Conservation (phyloP, 2,888 invertebrate species). For the Venusia cambrica region DNA sequence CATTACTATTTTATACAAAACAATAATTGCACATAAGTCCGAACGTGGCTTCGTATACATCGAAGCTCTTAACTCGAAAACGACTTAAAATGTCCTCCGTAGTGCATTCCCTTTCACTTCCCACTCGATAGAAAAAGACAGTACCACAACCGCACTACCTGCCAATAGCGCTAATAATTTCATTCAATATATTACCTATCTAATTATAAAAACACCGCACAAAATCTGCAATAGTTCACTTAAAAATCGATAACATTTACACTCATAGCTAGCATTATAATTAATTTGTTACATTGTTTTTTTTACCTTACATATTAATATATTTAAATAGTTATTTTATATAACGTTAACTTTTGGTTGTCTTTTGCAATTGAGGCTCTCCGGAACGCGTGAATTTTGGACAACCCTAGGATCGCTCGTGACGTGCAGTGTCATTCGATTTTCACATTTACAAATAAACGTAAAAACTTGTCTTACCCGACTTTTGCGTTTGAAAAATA, state of each 20-base stretch:
- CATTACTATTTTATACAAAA: conserved; percentile 79
- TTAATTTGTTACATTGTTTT: conserved; percentile 80
- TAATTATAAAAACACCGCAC: conserved; percentile 81
- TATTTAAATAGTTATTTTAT: conserved; percentile 78
- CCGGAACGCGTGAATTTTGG: conserved; percentile 63
- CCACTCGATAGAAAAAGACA: conserved; percentile 47
- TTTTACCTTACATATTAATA: conserved; percentile 69
- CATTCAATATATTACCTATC: conserved; percentile 82
- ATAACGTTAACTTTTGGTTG: conserved; percentile 81
- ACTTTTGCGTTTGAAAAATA: too few relatives aligned
- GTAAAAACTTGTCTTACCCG: conserved; percentile 2
- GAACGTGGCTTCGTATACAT: conserved; percentile 47
- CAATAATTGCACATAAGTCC: conserved; percentile 82
- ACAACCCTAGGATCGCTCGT: conserved; percentile 59
- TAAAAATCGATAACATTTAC: conserved; percentile 80
- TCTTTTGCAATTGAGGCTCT: conserved; percentile 74
- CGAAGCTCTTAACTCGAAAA: conserved; percentile 44
- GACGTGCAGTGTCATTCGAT: conserved; percentile 40
- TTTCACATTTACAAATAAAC: conserved; percentile 8
- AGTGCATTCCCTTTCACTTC: conserved; percentile 39
- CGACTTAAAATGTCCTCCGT: conserved; percentile 40
- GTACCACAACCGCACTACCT: conserved; percentile 59
- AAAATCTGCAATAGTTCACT: conserved; percentile 79
- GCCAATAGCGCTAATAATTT: conserved; percentile 75
- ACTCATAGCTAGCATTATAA: conserved; percentile 80